These are phyloP conservation scores for Leptinotarsa haldemani DNA, from an alignment of 2,888 invertebrate genomes.

Conservation along the genomic window DNA sequence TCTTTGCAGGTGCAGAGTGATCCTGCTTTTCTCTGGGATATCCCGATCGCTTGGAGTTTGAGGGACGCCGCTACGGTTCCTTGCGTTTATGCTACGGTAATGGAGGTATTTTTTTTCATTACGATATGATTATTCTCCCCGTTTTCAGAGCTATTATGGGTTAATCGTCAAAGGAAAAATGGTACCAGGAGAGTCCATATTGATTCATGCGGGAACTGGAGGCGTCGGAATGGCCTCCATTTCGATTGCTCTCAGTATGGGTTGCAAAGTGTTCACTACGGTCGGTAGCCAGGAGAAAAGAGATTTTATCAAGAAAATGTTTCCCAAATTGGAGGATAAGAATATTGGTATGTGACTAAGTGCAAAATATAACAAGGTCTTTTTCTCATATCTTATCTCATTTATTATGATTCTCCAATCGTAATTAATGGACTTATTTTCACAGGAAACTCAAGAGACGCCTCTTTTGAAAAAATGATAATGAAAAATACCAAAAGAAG, in stretches of 20 bases:
- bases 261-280: constrained; percentile 88
- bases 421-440: neutral
- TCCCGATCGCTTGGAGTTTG: constrained; percentile 71
- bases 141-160: constrained; percentile 51
- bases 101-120: constrained; percentile 14
- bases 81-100: constrained; percentile 72
- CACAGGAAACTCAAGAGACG: constrained; percentile 84
- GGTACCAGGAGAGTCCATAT: constrained; percentile 47
- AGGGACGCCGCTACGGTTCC: constrained; percentile 77
- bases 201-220: constrained; percentile 69
- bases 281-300: constrained; percentile 87
- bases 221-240: constrained; percentile 96
- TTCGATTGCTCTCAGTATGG: constrained; percentile 85
- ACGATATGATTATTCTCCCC: neutral
- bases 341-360: constrained; percentile 71
- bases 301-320: constrained; percentile 83
- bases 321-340: constrained; percentile 80
- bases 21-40: constrained; percentile 64
- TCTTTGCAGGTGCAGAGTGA: constrained; percentile 66
- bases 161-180: constrained; percentile 47
- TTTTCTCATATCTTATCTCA: too few relatives aligned
- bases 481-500: constrained; percentile 82
- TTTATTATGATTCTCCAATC: neutral
- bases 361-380: neutral
- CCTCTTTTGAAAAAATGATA: constrained; percentile 88